A percentile compares a stretch with the other conserved stretches of the same genome.
Evolutionary conservation across 2,797 vertebrate genomes (phyloP).

Genomic region (Natrix natrix): DNA sequence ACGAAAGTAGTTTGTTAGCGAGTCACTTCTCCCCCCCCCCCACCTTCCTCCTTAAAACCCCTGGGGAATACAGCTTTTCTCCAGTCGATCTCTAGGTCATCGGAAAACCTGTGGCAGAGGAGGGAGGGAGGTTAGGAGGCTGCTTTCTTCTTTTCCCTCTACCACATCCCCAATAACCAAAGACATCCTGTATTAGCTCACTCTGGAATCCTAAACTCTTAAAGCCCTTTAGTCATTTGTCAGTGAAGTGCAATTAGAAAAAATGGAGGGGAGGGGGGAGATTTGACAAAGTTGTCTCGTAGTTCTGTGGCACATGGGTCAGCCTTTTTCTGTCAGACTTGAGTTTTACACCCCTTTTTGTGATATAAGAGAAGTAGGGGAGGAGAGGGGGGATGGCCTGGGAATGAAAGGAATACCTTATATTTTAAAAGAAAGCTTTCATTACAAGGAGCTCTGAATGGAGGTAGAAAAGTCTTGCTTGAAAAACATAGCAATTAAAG

Average conservation of each 20-base stretch:
- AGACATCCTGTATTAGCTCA: slow-evolving; percentile 80
- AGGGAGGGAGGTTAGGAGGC: slow-evolving; percentile 78
- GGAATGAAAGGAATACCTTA: too few relatives aligned
- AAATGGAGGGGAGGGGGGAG: neutral
- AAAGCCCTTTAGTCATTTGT: slow-evolving; percentile 71
- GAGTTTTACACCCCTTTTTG: too few relatives aligned
- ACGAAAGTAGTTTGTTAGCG: neutral
- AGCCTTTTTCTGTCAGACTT: too few relatives aligned
- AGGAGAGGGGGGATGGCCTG: too few relatives aligned
- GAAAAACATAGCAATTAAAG: too few relatives aligned
- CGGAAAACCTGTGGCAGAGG: slow-evolving; percentile 49
- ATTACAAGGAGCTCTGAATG: too few relatives aligned
- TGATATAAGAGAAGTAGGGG: too few relatives aligned
- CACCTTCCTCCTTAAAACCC: neutral
- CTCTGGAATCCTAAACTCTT: slow-evolving; percentile 73
- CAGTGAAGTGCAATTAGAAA: slow-evolving; percentile 58
- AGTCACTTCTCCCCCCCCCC: neutral
- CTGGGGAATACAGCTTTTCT: too few relatives aligned
- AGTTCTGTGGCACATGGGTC: slow-evolving; percentile 1
- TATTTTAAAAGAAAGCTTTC: too few relatives aligned
- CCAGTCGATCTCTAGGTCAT: neutral
- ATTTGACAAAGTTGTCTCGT: slow-evolving; percentile 41
- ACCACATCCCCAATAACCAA: slow-evolving; percentile 49
- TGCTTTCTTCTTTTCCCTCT: slow-evolving; percentile 54
- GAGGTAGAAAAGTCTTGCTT: too few relatives aligned